Evolutionary conservation across 1,140 invertebrate species (phyloP).

Genomic region (Drosophila ercepeae): DNA sequence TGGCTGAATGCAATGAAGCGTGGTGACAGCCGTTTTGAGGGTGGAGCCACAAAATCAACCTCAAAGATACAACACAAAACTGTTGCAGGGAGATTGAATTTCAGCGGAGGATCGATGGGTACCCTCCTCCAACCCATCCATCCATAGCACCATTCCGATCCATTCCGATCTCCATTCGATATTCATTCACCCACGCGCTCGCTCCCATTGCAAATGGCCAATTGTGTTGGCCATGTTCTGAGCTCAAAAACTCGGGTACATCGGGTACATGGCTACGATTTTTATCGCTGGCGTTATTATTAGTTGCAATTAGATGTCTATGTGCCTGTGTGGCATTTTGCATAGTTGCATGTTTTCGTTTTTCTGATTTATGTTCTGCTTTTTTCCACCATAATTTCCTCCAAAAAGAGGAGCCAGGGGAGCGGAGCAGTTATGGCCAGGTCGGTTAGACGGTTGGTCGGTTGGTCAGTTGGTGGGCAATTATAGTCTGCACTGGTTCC

Average conservation of each 20-base stretch:
- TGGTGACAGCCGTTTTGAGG: slow-evolving; percentile 75
- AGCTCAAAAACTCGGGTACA: slow-evolving; percentile 8
- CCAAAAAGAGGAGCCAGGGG: slow-evolving; percentile 3
- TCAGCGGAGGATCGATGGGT: slow-evolving; percentile 51
- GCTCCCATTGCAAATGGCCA: slow-evolving; percentile 53
- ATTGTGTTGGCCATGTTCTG: slow-evolving; percentile 53
- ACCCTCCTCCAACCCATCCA: slow-evolving; percentile 5
- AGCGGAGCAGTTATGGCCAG: slow-evolving; percentile 35
- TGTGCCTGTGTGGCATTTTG: slow-evolving; percentile 63
- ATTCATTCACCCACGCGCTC: slow-evolving; percentile 40
- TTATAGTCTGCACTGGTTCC: slow-evolving; percentile 46
- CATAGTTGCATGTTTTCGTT: slow-evolving; percentile 59
- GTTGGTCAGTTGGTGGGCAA: slow-evolving; percentile 30
- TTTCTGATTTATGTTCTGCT: slow-evolving; percentile 51
- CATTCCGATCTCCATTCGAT: slow-evolving; percentile 31
- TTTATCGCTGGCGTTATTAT: slow-evolving; percentile 76
- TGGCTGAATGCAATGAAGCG: slow-evolving; percentile 56
- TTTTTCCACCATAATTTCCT: slow-evolving; percentile 48
- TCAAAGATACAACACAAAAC: slow-evolving; percentile 22
- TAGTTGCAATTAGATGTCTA: slow-evolving; percentile 80
- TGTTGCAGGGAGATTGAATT: slow-evolving; percentile 66
- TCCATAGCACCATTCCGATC: background rate
- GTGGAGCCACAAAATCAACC: slow-evolving; percentile 60
- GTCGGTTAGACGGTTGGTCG: slow-evolving; percentile 25
- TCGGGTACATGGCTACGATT: slow-evolving; percentile 54